Evolutionary conservation across 37 sponge, comb jelly and placozoan species (phyloP), one percentile per base, ranked within the genome.

Genomic region (Hormiphora californensis): DNA sequence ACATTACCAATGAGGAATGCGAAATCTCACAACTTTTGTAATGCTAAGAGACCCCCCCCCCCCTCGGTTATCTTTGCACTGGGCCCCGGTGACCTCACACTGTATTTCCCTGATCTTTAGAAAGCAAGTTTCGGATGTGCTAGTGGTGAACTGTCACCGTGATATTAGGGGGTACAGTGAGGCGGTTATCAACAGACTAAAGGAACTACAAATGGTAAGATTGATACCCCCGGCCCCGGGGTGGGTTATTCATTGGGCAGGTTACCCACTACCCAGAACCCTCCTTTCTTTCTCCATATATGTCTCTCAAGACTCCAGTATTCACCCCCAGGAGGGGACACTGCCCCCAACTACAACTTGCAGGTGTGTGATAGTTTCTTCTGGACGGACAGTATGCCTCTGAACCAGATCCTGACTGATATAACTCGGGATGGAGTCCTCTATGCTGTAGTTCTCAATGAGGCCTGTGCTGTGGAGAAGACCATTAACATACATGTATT

Each of bases 311-410:
- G 15, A 9, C 15, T 17, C 9, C 53, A 49, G 53, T 49, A 17
- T 49, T 49, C 12, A 49, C 15, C 53, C 53, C 53, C 53, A 49
- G 15, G 15, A 15, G 53, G n/a, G n/a, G n/a, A n/a, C n/a, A n/a
- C 15, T 49, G 12, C 53, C 53, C 9, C 9, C 15, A 49, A 49
- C 53, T 15, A 15, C 12, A 17, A 17, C 53, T 49, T 17, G 5
- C 36, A 65, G 68, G 68, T 65, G 68, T 65, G 68, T 35, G 68
- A 65, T 39, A 65, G 68, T 65, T 65, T 65, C 68, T 65, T 65
- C 68, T 65, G 68, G 68, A 25, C 68, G 39, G 68, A 65, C 3
- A 65, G 35, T 39, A 65, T 65, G 68, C 68, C 68, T 1, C 68
- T 65, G 39, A 36, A 65, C 39, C 68, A 65, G 38, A 65, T 65